Evolutionary conservation across 2,797 vertebrate species (phyloP), one percentile per base, ranked within the genome.

Genomic region (Pangasius macronema): DNA sequence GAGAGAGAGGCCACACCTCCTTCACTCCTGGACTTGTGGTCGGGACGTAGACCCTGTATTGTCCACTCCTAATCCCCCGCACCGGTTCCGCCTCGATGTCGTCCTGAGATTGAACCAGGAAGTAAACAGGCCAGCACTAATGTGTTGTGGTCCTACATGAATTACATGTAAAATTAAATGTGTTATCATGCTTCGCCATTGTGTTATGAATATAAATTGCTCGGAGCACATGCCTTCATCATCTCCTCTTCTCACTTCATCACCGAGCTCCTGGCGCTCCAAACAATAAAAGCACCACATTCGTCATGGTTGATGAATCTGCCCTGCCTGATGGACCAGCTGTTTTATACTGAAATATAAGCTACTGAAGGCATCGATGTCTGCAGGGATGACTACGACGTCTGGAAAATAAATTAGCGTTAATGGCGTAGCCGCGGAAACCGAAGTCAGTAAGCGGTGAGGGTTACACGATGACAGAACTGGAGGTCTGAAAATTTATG

Each of bases 281-380:
- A 0, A 36, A 84, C 82, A 53, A 72, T 70, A 70, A 70, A 53
- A 84, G 46, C 67, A 36, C 3, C n/a, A 27, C 46, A 70, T 72
- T 27, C 65, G 49, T 72, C 65, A 70, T 8, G 82, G 5, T 3
- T 53, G 82, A 83, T 39, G 65, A 8, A 68, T 70, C 82, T 53
- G 46, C 65, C 82, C 82, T 55, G 65, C 8, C 82, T 70, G 65
- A 55, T 3, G 2, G 46, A 70, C 65, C 65, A 72, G 65, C 82
- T 84, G 82, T 53, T 70, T 83, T 67, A 84, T 24, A 36, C 4
- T 84, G 82, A 84, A 53, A 18, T 72, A 84, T 84, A 55, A 84
- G n/a, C 1, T 36, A 46, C 70, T 76, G 61, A n/a, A 76, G 30
- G 67, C 55, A n/a, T 30, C 30, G 24, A 27, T n/a, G 65, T 36